Evolutionary conservation across 2,113 vertebrate genomes (phyloP), one percentile per base, ranked within the genome.

Genomic region (Polypterus bichir): DNA sequence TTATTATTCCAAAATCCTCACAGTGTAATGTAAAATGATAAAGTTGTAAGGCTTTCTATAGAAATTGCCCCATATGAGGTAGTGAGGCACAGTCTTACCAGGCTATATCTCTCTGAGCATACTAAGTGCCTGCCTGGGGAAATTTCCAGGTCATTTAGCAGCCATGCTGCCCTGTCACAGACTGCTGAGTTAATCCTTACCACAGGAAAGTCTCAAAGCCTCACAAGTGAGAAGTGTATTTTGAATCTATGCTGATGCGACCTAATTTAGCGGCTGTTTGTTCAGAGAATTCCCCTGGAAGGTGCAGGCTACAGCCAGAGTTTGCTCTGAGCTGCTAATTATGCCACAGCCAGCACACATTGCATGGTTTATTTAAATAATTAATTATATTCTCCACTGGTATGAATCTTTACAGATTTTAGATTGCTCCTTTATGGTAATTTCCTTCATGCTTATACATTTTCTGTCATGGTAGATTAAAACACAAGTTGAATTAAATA

Each of bases 161-260:
- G 61, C 47, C 71, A 65, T 69, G 65, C 59, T 51, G 66, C 67
- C 71, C 58, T 73, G 66, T 72, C 73, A 70, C 48, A 64, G 69
- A 7, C 48, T 68, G 75, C 73, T 75, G 67, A 75, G 11, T 53
- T 76, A 71, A 72, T 65, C 60, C 59, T 8, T 64, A 66, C 73
- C 77, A 72, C 75, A 75, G 76, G 76, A 78, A 75, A 74, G 63
- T 74, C 71, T 78, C 73, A 73, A 68, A 66, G 62, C 49, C 65
- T 70, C 72, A 68, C 66, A 6, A 66, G 8, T 66, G 74, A 68
- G 63, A 60, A 59, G 9, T 3, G 57, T 45, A 57, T 65, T 72
- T 64, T 72, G 71, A 70, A 62, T 60, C 60, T 46, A 46, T 4
- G 48, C 60, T 65, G 59, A 60, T 61, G 67, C n/a, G 47, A 48